These are phyloP conservation scores for Meganola albula DNA, from an alignment of 2,888 invertebrate genomes.

Conservation along the genomic window DNA sequence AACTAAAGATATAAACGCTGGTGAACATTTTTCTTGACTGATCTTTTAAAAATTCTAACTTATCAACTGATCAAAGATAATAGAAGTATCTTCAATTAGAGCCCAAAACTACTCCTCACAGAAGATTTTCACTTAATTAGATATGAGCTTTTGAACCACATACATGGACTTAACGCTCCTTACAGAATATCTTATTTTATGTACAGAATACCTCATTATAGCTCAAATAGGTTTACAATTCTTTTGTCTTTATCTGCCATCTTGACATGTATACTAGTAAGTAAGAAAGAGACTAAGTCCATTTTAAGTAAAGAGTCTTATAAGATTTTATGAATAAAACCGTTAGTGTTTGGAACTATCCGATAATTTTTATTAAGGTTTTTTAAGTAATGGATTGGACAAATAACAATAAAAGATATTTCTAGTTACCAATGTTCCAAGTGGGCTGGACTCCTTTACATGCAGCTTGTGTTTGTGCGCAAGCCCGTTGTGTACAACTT, in stretches of 20 bases:
- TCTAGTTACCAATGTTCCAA: conserved; percentile 49
- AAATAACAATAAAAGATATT: too few relatives aligned
- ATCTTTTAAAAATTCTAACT: neutral
- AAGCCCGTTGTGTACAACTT: conserved; percentile 26
- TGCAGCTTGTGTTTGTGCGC: conserved; percentile 65
- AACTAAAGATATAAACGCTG: neutral
- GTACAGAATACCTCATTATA: too few relatives aligned
- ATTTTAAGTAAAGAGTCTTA: neutral
- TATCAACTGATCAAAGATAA: neutral
- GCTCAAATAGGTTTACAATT: too few relatives aligned
- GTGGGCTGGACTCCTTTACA: conserved; percentile 75
- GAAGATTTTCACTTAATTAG: too few relatives aligned
- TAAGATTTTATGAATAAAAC: neutral
- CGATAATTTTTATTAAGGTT: neutral
- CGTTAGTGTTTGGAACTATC: neutral
- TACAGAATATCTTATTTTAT: too few relatives aligned
- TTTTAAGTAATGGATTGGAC: too few relatives aligned
- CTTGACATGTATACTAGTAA: neutral
- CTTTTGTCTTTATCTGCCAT: neutral
- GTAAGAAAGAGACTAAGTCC: neutral
- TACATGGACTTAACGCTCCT: too few relatives aligned
- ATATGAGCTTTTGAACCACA: too few relatives aligned
- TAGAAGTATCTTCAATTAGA: too few relatives aligned
- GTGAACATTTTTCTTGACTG: neutral
- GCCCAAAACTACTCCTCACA: too few relatives aligned